phyloP scores from a whole-genome alignment of 2,888 invertebrate species.

The Tetrapedia diversipes region DNA sequence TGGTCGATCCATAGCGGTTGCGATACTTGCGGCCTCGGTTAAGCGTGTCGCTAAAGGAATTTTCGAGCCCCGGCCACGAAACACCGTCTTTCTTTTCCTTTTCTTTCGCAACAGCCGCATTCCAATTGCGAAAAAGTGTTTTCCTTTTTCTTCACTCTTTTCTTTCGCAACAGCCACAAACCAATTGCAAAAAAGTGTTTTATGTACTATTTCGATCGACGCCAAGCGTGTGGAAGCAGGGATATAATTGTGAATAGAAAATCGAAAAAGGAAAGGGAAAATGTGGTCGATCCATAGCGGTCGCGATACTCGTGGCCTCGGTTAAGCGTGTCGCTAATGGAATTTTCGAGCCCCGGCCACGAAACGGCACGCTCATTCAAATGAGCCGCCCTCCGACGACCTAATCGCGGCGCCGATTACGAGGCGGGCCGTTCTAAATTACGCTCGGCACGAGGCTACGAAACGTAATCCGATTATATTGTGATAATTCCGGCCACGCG shows the following conservation, averaged over 20 bases:
- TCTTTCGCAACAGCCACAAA: too few species aligned
- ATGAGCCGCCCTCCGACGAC: conserved; percentile 54
- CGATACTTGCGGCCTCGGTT: neutral
- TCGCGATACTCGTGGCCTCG: neutral
- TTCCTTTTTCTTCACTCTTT: too few species aligned
- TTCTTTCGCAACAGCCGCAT: too few species aligned
- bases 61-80: too few species aligned
- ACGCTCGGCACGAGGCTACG: conserved; percentile 55
- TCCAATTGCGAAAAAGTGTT: too few species aligned
- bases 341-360: conserved; percentile 50
- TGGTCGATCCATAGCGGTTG: neutral
- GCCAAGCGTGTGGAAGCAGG: neutral
- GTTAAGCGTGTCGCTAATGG: conserved; percentile 49
- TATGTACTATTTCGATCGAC: too few species aligned
- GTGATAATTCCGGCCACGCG: conserved; percentile 50
- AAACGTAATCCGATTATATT: conserved; percentile 57
- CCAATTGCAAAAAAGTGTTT: too few species aligned
- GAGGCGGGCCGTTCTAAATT: conserved; percentile 56
- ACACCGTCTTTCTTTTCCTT: too few species aligned
- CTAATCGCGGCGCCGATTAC: conserved; percentile 60
- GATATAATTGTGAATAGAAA: too few species aligned
- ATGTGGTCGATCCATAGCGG: conserved; percentile 8
- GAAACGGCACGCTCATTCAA: conserved; percentile 60
- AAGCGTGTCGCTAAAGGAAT: too few species aligned
- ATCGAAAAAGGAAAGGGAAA: neutral